Conservation (phyloP, 1,140 invertebrate species). For the Eciton burchellii region DNA sequence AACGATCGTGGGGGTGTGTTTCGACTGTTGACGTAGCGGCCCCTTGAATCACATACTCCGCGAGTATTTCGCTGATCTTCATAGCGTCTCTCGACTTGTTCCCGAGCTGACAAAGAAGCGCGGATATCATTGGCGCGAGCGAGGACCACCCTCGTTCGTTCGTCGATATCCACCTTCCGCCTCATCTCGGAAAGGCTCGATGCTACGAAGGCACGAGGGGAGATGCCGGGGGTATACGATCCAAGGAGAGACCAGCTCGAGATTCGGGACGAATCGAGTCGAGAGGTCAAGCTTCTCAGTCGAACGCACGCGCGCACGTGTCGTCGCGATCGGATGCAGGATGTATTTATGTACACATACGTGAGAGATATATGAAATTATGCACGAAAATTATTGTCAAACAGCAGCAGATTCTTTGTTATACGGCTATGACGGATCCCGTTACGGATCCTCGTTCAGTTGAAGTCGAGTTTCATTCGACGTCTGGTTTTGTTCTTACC, state of each 20-base stretch:
- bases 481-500: constrained; percentile 89
- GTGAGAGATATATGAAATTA: constrained; percentile 67
- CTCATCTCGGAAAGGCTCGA: not conserved
- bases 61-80: not conserved
- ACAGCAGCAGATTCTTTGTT: constrained; percentile 68
- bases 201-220: not conserved
- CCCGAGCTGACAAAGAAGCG: not conserved
- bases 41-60: constrained; percentile 7
- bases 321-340: constrained; percentile 70
- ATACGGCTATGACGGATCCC: constrained; percentile 61
- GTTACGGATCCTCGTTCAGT: constrained; percentile 53
- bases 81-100: not conserved
- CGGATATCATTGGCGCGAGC: not conserved
- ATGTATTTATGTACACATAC: constrained; percentile 72
- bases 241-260: constrained; percentile 32
- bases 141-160: not conserved
- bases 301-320: constrained; percentile 68
- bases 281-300: constrained; percentile 62
- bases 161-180: not conserved
- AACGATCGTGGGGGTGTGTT: constrained; percentile 52
- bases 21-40: constrained; percentile 31
- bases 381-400: constrained; percentile 74
- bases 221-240: constrained; percentile 12
- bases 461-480: constrained; percentile 58
- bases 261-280: constrained; percentile 41